phyloP scores from a whole-genome alignment of 2,113 vertebrate species.

The Nipponia nippon region DNA sequence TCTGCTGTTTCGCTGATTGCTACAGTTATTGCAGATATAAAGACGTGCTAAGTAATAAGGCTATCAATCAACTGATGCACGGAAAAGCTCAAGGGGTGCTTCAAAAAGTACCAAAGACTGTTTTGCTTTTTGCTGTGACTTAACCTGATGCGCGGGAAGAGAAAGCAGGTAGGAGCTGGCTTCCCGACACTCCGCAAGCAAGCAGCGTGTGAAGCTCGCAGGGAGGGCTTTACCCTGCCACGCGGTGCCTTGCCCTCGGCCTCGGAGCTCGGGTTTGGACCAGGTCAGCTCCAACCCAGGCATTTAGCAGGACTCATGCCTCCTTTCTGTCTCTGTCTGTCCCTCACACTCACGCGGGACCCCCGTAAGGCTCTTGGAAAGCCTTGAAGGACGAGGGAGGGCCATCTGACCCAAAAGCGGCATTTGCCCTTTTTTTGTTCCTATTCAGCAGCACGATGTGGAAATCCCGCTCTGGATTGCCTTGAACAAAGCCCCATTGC shows the following conservation, averaged over 20 bases:
- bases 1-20: constrained; percentile 8
- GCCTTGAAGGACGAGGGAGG: background rate
- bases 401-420: background rate
- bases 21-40: background rate
- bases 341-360: background rate
- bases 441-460: fast-evolving
- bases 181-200: fast-evolving
- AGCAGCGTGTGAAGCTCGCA: fast-evolving
- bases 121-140: background rate
- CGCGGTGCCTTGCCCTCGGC: fast-evolving
- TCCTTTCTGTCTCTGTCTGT: background rate
- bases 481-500: fast-evolving
- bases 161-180: background rate
- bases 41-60: background rate
- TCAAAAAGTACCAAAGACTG: background rate
- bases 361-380: background rate
- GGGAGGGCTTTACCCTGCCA: background rate
- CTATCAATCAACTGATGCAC: background rate
- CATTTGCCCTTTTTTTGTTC: background rate
- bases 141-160: background rate
- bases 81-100: background rate
- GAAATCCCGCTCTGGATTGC: background rate
- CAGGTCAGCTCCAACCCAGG: background rate
- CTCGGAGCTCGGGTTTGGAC: background rate
- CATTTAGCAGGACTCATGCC: fast-evolving